Conservation (phyloP, 2,797 vertebrate genomes). For the Lates japonicus region DNA sequence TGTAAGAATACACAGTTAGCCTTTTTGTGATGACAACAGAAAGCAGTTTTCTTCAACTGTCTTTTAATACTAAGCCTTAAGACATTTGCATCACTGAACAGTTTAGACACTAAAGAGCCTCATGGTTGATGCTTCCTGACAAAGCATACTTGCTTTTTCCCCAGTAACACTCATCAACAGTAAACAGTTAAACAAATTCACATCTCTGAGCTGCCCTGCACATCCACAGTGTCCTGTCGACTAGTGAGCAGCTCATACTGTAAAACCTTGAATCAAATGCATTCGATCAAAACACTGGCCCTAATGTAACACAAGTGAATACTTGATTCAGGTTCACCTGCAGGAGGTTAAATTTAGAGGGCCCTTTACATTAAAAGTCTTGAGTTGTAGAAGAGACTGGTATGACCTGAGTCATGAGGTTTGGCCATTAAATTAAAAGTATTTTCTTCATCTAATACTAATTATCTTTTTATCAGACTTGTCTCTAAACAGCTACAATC, state of each 20-base stretch:
- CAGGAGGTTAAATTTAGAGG: not conserved
- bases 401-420: not conserved
- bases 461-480: constrained; percentile 9
- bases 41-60: constrained; percentile 11
- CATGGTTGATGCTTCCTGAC: not conserved
- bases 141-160: constrained; percentile 5
- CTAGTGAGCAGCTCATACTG: not conserved
- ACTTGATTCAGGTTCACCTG: not conserved
- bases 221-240: not conserved
- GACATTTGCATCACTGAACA: constrained; percentile 19
- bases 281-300: not conserved
- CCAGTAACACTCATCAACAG: constrained; percentile 24
- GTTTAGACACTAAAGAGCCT: not conserved
- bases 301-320: not conserved
- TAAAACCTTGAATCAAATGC: not conserved
- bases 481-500: constrained; percentile 4
- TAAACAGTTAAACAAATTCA: constrained; percentile 24
- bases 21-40: not conserved
- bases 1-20: not conserved
- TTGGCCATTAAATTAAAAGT: constrained; percentile 26
- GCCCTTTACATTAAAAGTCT: too few relatives aligned
- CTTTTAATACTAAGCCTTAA: constrained; percentile 26
- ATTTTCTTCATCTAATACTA: constrained; percentile 6
- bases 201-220: constrained; percentile 1
- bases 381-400: not conserved